phyloP scores from a whole-genome alignment of 2,888 invertebrate genomes.

The Aradus depressus region DNA sequence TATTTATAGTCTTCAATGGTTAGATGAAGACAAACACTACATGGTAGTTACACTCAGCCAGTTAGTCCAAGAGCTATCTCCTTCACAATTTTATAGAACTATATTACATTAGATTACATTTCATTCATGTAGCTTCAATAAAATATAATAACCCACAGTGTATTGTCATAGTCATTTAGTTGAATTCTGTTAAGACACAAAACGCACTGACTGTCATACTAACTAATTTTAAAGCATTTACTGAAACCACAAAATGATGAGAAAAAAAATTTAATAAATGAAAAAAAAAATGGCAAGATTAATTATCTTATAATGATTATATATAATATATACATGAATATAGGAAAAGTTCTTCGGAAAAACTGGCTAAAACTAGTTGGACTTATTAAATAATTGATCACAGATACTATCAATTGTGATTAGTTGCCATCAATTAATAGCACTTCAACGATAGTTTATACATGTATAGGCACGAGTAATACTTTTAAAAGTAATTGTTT shows the following conservation, averaged over 20 bases:
- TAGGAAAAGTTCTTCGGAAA: constrained; percentile 11
- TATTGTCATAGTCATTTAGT: too few species aligned
- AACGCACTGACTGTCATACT: too few species aligned
- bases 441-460: constrained; percentile 30
- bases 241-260: too few species aligned
- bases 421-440: constrained; percentile 27
- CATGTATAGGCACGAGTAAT: constrained; percentile 30
- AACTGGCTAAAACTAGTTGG: constrained; percentile 18
- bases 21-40: not conserved
- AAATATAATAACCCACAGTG: too few species aligned
- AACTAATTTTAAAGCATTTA: too few species aligned
- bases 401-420: constrained; percentile 25
- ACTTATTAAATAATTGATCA: constrained; percentile 19
- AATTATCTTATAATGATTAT: too few species aligned
- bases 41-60: constrained; percentile 15
- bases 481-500: constrained; percentile 20
- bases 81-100: constrained; percentile 2
- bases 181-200: too few species aligned
- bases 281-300: too few species aligned
- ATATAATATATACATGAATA: not conserved
- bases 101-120: too few species aligned
- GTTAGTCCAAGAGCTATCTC: constrained; percentile 18
- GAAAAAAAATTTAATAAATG: constrained; percentile 3
- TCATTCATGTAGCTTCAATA: too few species aligned
- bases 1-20: too few species aligned